These are phyloP conservation scores for Hiodon alosoides DNA, from an alignment of 2,113 vertebrate genomes.

Conservation along the genomic window DNA sequence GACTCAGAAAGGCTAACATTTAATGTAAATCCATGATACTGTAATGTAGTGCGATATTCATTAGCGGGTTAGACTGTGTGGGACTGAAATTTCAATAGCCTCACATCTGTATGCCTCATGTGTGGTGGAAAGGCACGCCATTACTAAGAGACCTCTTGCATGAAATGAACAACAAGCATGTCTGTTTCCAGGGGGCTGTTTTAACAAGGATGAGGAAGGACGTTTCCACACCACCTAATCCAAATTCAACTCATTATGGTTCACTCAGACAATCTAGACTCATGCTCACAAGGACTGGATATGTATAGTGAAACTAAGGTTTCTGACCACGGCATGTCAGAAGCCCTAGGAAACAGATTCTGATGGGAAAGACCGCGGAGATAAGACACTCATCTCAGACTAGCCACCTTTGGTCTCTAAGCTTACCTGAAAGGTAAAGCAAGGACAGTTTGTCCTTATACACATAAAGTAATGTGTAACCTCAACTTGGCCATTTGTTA, in stretches of 20 bases:
- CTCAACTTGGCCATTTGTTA: too few species aligned
- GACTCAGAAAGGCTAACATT: too few species aligned
- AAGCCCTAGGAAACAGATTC: not conserved
- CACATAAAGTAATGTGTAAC: too few species aligned
- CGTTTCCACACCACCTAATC: not conserved
- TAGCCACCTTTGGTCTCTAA: too few species aligned
- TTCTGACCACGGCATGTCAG: not conserved
- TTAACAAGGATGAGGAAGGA: not conserved
- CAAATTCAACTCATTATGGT: slow-evolving; percentile 16
- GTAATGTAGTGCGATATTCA: slow-evolving; percentile 6
- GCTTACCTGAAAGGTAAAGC: too few species aligned
- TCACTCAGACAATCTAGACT: not conserved
- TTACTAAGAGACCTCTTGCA: not conserved
- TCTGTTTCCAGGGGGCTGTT: not conserved
- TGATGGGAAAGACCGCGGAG: too few species aligned
- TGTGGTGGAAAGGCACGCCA: not conserved
- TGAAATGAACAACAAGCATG: not conserved
- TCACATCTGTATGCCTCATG: slow-evolving; percentile 4
- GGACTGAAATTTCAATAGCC: not conserved
- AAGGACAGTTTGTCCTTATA: too few species aligned
- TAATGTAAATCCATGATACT: not conserved
- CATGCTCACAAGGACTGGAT: not conserved
- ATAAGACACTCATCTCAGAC: too few species aligned
- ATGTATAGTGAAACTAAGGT: not conserved
- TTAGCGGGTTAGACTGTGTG: not conserved